Base-by-base conservation (phyloP, 1,140 invertebrate genomes). In the Zaprionus nigranus region DNA sequence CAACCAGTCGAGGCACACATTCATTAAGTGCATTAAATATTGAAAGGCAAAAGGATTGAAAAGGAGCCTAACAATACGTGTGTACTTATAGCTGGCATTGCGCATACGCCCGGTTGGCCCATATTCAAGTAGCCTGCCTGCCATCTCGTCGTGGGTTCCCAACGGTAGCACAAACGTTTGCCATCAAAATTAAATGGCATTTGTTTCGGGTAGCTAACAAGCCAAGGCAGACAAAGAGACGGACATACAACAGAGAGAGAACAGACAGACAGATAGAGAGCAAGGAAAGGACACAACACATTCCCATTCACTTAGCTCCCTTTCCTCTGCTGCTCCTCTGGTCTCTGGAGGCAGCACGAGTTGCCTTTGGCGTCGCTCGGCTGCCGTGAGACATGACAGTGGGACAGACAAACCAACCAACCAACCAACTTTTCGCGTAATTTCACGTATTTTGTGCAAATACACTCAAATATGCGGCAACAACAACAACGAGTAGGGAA, bases 401-500 rank as follows among this genome's bases (percentile, higher is more conserved):
- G 56, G 28, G 57, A 43, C 49, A 62, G 61, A 53, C 51, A 57
- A 70, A 79, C 46, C 30, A 34, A 34, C 28, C 28, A 30, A 9
- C 9, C 30, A 34, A 34, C 58, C 66, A 87, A 86, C 46, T 88
- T 88, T 88, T 88, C 84, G 83, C 84, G 83, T 86, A 86, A 86
- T 86, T 86, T 88, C 83, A 86, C 83, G 83, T 86, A 86, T 88
- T 86, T 86, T 86, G 80, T 80, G 80, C 83, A 86, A 86, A 86
- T 88, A 86, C 83, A 79, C 81, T 86, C 80, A 83, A 88, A 86
- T 80, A 86, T 86, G 84, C 83, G 69, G 79, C 80, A 75, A 20
- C 72, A 75, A 77, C 59, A 75, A 49, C 22, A 62, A 57, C 70
- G 9, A 11, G 7, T 0, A 34, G 30, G 30, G 30, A 34, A 76